These are phyloP conservation scores for Nymphalis io DNA, from an alignment of 1,140 invertebrate species.

Conservation along the genomic window DNA sequence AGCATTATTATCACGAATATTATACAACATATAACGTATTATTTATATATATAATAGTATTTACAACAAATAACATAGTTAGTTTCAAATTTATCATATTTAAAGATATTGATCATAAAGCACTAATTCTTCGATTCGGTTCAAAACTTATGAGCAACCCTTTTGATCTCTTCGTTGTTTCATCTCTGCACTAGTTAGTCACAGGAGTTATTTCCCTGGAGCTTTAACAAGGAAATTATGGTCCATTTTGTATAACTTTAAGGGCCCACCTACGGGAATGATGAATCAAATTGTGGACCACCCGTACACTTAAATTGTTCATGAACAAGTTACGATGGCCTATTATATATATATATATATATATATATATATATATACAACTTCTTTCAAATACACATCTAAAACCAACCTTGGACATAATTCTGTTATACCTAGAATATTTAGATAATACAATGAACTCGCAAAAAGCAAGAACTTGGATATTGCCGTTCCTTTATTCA, in stretches of 20 bases:
- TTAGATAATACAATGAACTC: too few relatives aligned
- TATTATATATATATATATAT: too few relatives aligned
- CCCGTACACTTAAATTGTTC: slow-evolving; percentile 52
- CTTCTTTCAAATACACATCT: too few relatives aligned
- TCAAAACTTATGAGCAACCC: slow-evolving; percentile 20
- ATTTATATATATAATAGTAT: too few relatives aligned
- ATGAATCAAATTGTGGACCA: slow-evolving; percentile 69
- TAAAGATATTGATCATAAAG: neutral
- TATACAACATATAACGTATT: too few relatives aligned
- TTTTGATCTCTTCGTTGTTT: slow-evolving; percentile 31
- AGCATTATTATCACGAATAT: too few relatives aligned
- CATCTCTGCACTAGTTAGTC: slow-evolving; percentile 64
- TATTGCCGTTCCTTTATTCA: too few relatives aligned
- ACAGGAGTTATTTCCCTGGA: slow-evolving; percentile 52
- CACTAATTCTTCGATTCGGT: neutral
- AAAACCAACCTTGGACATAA: too few relatives aligned
- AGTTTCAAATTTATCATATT: neutral
- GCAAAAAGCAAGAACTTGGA: too few relatives aligned
- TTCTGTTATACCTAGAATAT: too few relatives aligned
- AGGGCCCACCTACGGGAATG: slow-evolving; percentile 64
- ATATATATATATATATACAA: too few relatives aligned
- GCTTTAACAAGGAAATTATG: slow-evolving; percentile 73
- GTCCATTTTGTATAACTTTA: slow-evolving; percentile 61
- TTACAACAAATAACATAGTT: neutral
- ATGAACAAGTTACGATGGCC: too few relatives aligned